Evolutionary conservation across 1,140 invertebrate genomes (phyloP).

Genomic region (Drosophila sp.): DNA sequence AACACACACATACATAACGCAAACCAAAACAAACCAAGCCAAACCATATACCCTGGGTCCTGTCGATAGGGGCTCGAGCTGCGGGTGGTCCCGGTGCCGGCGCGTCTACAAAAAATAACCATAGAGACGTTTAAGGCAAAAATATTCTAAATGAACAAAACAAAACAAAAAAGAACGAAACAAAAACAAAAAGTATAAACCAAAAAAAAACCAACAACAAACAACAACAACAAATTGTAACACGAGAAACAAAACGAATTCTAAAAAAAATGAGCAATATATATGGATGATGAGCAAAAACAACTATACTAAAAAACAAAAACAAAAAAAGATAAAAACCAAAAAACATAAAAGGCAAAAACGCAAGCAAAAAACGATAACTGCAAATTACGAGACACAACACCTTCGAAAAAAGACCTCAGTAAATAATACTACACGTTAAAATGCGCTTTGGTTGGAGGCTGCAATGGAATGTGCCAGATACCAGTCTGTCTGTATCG

Average conservation of each 20-base stretch:
- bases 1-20: no score
- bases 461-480: constrained; percentile 71
- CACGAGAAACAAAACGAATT: constrained; percentile 69
- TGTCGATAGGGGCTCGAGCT: constrained; percentile 14
- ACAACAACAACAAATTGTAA: constrained; percentile 68
- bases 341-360: constrained; percentile 70
- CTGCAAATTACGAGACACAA: constrained; percentile 79
- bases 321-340: constrained; percentile 52
- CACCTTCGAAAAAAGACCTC: constrained; percentile 80
- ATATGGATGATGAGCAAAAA: constrained; percentile 45
- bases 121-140: constrained; percentile 81
- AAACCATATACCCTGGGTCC: constrained; percentile 12
- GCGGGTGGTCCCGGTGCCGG: constrained; percentile 28
- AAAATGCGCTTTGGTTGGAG: constrained; percentile 56
- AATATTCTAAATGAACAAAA: constrained; percentile 70
- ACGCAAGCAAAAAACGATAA: constrained; percentile 67
- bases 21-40: constrained; percentile 4
- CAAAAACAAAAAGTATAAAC: constrained; percentile 67
- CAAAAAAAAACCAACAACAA: constrained; percentile 57
- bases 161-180: constrained; percentile 39
- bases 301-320: constrained; percentile 46
- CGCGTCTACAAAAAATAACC: constrained; percentile 77
- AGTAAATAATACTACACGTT: constrained; percentile 63
- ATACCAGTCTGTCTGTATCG: constrained; percentile 55
- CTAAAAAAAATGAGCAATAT: constrained; percentile 51